phyloP scores from a whole-genome alignment of 2,113 vertebrate genomes.

The Acinonyx jubatus region DNA sequence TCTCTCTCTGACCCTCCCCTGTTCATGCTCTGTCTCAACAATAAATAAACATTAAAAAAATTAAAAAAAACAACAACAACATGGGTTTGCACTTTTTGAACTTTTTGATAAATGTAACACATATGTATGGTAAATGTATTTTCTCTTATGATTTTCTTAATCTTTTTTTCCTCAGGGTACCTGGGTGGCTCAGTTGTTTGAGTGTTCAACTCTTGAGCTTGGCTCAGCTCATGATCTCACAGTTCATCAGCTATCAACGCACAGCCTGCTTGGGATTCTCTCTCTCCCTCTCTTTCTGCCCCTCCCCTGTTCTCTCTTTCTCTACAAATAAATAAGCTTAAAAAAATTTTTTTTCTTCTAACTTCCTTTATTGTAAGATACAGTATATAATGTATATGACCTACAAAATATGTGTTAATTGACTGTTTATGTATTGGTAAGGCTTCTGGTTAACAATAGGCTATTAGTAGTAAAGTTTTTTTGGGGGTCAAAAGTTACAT shows the following conservation, averaged over 20 bases:
- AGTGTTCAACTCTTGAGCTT: too few species aligned
- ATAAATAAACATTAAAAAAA: too few species aligned
- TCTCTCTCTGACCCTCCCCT: too few species aligned
- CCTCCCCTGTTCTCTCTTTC: too few species aligned
- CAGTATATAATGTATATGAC: not conserved
- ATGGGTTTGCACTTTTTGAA: not conserved
- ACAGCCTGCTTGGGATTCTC: too few species aligned
- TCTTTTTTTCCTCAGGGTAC: not conserved
- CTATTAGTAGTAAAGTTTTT: not conserved
- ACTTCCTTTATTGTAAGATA: not conserved
- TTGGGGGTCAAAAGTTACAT: not conserved
- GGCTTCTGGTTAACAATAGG: not conserved
- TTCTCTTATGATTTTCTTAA: not conserved
- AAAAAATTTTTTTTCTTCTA: not conserved
- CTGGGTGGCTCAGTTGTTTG: too few species aligned
- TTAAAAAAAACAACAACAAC: not conserved
- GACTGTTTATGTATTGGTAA: not conserved
- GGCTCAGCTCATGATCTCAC: too few species aligned
- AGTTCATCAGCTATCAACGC: too few species aligned
- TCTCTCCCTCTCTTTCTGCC: too few species aligned
- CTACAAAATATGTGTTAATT: not conserved
- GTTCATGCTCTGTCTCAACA: too few species aligned
- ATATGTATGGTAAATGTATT: not conserved
- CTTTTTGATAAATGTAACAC: not conserved
- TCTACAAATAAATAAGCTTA: too few species aligned